Percentiles rank a stretch among this genome's conserved stretches.
phyloP scores from a whole-genome alignment of 2,888 invertebrate genomes.

The Ephialtes manifestator region DNA sequence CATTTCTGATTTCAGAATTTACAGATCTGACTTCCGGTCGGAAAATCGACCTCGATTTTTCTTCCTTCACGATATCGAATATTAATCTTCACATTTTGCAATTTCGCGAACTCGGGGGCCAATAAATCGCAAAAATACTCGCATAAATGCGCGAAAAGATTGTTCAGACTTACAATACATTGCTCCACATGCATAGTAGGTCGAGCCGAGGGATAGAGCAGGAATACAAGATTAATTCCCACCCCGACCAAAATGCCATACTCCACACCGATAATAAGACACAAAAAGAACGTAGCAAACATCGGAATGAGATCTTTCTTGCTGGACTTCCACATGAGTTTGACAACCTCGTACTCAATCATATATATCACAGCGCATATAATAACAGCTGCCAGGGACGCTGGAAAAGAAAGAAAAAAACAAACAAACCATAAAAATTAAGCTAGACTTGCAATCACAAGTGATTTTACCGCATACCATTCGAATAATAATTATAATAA shows the following conservation, averaged over 20 bases:
- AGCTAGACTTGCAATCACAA: background rate
- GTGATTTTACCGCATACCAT: background rate
- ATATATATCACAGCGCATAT: conserved; percentile 98
- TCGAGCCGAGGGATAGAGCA: conserved; percentile 93
- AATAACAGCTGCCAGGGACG: conserved; percentile 96
- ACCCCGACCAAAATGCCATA: conserved; percentile 95
- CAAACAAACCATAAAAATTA: background rate
- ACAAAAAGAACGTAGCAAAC: conserved; percentile 93
- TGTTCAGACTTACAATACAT: conserved; percentile 87
- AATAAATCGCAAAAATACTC: background rate
- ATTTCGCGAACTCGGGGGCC: background rate
- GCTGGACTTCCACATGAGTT: conserved; percentile 94
- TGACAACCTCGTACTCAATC: conserved; percentile 96
- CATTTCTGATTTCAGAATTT: too few relatives aligned
- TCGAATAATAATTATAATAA: too few relatives aligned
- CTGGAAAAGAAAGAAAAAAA: conserved; percentile 80
- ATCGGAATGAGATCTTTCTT: conserved; percentile 93
- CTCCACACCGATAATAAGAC: conserved; percentile 94
- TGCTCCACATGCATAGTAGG: conserved; percentile 92
- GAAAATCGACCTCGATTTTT: too few relatives aligned
- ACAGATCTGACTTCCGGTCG: too few relatives aligned
- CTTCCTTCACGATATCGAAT: too few relatives aligned
- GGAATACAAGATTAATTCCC: conserved; percentile 91
- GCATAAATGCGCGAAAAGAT: background rate
- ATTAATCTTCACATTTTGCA: background rate